Percentiles rank a stretch among this genome's conserved stretches.
Conservation (phyloP, 1,140 invertebrate genomes). For the Oedothorax gibbosus region DNA sequence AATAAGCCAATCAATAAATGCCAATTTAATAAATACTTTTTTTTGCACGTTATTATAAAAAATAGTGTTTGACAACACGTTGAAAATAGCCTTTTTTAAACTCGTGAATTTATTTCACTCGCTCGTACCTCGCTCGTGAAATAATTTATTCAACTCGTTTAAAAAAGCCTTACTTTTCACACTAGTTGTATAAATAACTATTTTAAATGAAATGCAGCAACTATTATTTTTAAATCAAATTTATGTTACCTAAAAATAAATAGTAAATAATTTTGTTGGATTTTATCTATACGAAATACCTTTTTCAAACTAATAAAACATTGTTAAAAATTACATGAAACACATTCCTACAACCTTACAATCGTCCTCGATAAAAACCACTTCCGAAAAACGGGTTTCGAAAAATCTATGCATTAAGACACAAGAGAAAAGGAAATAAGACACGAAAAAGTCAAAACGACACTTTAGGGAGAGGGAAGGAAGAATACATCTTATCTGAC, state of each 20-base stretch:
- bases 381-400: background rate
- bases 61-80: too few relatives aligned
- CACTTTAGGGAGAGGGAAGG: background rate
- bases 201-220: too few relatives aligned
- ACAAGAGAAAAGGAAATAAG: background rate
- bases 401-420: background rate
- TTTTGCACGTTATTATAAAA: too few relatives aligned
- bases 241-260: background rate
- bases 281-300: background rate
- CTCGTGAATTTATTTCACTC: too few relatives aligned
- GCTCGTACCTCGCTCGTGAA: too few relatives aligned
- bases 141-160: too few relatives aligned
- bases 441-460: slow-evolving; percentile 30
- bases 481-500: slow-evolving; percentile 4
- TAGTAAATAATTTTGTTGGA: too few relatives aligned
- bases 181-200: too few relatives aligned
- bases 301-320: background rate
- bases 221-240: background rate
- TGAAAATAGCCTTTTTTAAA: too few relatives aligned
- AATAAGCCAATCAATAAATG: too few relatives aligned
- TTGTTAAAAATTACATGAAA: background rate
- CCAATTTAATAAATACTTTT: too few relatives aligned
- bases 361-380: background rate
- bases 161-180: too few relatives aligned
- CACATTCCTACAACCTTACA: background rate